These are phyloP conservation scores for Ennomos quercinarius DNA, from an alignment of 2,888 invertebrate species.

Conservation along the genomic window DNA sequence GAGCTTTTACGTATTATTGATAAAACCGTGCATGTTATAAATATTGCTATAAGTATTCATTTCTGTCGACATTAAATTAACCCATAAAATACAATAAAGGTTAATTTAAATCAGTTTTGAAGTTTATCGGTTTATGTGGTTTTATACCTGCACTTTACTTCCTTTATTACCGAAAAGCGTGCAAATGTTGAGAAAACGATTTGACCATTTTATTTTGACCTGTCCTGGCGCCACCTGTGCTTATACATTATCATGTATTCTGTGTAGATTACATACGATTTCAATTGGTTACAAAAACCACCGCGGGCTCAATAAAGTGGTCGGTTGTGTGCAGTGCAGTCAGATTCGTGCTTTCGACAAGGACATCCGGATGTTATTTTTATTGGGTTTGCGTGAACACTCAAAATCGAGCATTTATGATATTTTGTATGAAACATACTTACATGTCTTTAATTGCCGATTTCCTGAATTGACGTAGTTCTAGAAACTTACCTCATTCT, in stretches of 20 bases:
- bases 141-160: constrained; percentile 31
- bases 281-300: constrained; percentile 11
- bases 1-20: no score
- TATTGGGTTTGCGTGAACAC: constrained; percentile 34
- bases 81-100: constrained; percentile 1
- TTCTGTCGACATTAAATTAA: no score
- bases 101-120: constrained; percentile 1
- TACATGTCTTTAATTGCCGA: constrained; percentile 8
- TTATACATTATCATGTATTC: not conserved
- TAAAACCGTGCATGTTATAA: no score
- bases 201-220: constrained; percentile 5
- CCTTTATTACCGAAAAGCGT: constrained; percentile 29
- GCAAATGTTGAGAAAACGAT: constrained; percentile 2
- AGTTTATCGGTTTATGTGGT: constrained; percentile 17
- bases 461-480: constrained; percentile 23
- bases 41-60: no score
- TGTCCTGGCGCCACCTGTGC: constrained; percentile 8
- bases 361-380: constrained; percentile 52
- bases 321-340: constrained; percentile 22
- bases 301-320: constrained; percentile 5
- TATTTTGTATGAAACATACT: constrained; percentile 26
- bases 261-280: constrained; percentile 3
- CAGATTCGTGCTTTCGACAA: constrained; percentile 50
- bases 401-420: constrained; percentile 21
- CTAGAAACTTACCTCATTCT: no score